Evolutionary conservation across 2,113 vertebrate genomes (phyloP), one percentile per base, ranked within the genome.

Genomic region (Caracal caracal): DNA sequence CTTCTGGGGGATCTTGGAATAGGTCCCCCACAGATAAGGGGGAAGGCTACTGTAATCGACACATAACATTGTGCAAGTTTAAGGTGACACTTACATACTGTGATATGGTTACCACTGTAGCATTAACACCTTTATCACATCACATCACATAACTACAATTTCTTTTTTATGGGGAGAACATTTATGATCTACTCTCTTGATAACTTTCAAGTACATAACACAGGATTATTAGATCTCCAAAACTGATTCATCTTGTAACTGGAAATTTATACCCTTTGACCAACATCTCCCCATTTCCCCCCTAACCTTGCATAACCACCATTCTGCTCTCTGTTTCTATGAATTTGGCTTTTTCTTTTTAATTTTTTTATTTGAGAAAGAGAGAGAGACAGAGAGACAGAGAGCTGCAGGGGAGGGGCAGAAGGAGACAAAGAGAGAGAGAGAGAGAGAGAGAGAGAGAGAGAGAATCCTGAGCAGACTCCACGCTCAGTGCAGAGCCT

Each of bases 241-340:
- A 87, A 40, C n/a, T 20, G 40, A 87, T 9, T 56, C 28, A 9
- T 88, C 26, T 56, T 12, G 30, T 33, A 88, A 88, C 85, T 59
- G 26, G 35, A 56, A 73, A 37, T 59, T 43, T 43, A 16, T 24
- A 43, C 28, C 12, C 51, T 59, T 53, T 56, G 85, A 73, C 35
- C 26, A 40, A 40, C 68, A 59, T 59, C 28, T 59, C 35, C 51
- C 35, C 28, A 59, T 70, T 10, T 22, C 12, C 2, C 15, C 17
- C 10, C 10, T 6, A 73, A 6, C 16, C 26, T 2, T 2, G 1
- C 3, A 4, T 73, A 73, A 59, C 51, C 1, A 59, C 4, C 17
- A 22, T 88, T 73, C 35, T 43, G 73, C 11, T 88, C 26, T 86
- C 66, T 88, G 68, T 33, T 73, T 59, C 68, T 66, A 2, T 43